These are phyloP conservation scores for Drosophila pruinosa DNA, from an alignment of 1,140 invertebrate species.

Conservation along the genomic window DNA sequence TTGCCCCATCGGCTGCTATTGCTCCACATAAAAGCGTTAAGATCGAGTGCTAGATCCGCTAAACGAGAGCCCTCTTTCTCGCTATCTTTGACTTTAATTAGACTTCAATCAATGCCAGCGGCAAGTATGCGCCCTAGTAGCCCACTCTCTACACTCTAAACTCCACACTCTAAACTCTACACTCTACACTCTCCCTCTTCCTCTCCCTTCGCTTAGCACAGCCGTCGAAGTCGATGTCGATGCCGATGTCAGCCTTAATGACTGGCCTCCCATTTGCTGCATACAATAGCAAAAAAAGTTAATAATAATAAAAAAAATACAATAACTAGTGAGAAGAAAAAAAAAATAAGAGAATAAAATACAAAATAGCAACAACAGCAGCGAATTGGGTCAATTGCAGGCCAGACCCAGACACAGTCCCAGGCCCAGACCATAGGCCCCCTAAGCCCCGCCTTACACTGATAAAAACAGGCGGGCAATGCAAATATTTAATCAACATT, in stretches of 20 bases:
- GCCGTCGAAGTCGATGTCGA: neutral
- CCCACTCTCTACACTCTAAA: neutral
- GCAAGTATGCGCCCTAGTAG: conserved; percentile 50
- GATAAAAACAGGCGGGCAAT: neutral
- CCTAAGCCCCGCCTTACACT: neutral
- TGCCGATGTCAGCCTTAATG: conserved; percentile 35
- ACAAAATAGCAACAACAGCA: conserved; percentile 1
- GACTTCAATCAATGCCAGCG: conserved; percentile 77
- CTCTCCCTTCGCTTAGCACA: neutral
- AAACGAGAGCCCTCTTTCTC: conserved; percentile 11
- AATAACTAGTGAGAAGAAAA: conserved; percentile 1
- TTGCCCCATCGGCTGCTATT: conserved; percentile 23
- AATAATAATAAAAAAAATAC: neutral
- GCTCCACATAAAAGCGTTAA: conserved; percentile 51
- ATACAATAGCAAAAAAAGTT: conserved; percentile 28
- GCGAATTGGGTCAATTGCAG: conserved; percentile 71
- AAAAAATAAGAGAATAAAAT: conserved; percentile 1
- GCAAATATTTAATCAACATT: neutral
- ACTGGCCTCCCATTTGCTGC: conserved; percentile 18
- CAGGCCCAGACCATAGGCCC: neutral
- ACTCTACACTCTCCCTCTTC: neutral
- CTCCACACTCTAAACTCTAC: neutral
- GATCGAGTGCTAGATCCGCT: conserved; percentile 1
- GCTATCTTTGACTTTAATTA: conserved; percentile 67
- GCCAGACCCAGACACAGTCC: conserved; percentile 4